These are phyloP conservation scores for Rhinella marina DNA, from an alignment of 2,797 vertebrate genomes.

Conservation along the genomic window DNA sequence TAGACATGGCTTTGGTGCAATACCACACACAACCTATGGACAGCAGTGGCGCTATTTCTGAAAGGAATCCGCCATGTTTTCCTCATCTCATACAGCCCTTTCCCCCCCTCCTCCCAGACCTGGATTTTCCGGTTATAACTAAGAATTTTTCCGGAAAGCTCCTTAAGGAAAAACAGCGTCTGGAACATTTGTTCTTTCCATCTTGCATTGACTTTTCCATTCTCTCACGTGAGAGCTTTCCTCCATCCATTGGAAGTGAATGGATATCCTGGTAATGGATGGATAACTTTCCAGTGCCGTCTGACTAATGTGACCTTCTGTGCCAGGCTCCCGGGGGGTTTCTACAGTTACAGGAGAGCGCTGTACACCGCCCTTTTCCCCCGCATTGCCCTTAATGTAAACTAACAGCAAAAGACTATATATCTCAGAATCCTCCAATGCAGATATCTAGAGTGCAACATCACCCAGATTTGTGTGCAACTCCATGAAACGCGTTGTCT, in stretches of 20 bases:
- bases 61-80: background rate
- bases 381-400: background rate
- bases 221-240: constrained; percentile 15
- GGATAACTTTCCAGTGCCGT: constrained; percentile 10
- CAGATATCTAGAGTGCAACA: background rate
- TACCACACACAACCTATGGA: background rate
- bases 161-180: background rate
- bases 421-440: background rate
- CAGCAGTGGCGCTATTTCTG: background rate
- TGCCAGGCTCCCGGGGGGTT: constrained; percentile 22
- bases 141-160: background rate
- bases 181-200: background rate
- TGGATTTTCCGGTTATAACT: background rate
- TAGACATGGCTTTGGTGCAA: background rate
- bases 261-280: constrained; percentile 21
- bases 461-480: background rate
- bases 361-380: background rate
- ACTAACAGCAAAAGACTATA: background rate
- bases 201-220: constrained; percentile 8
- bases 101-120: too few species aligned
- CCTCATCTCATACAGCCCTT: background rate
- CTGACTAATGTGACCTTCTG: constrained; percentile 48
- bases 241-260: background rate
- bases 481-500: background rate
- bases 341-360: constrained; percentile 33